These are phyloP conservation scores for Physeter macrocephalus DNA, from an alignment of 2,113 vertebrate species.

Conservation along the genomic window DNA sequence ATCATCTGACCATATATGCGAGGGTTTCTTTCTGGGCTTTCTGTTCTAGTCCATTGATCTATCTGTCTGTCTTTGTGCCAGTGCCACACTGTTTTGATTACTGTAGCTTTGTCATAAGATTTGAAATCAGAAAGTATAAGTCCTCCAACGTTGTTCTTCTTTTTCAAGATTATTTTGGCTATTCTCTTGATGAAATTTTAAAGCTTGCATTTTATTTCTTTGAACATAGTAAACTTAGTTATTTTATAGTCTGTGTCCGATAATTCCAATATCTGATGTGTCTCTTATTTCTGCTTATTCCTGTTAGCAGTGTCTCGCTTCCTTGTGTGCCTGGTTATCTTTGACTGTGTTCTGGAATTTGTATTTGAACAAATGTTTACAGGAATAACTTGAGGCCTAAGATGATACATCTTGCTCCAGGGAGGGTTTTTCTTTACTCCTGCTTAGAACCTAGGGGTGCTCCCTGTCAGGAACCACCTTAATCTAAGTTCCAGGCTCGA, in stretches of 20 bases:
- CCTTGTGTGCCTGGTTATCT: background rate
- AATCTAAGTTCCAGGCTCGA: accelerated
- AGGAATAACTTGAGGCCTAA: background rate
- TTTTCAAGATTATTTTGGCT: background rate
- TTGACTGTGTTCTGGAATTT: background rate
- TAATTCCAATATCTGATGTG: accelerated
- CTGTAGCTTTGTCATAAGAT: background rate
- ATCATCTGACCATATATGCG: accelerated
- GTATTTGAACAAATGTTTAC: background rate
- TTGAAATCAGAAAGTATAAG: background rate
- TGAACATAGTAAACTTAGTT: background rate
- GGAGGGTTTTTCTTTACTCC: background rate
- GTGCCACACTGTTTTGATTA: background rate
- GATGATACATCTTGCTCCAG: background rate
- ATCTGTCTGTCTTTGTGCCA: background rate
- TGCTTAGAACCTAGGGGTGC: too few relatives aligned
- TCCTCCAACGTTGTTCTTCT: background rate
- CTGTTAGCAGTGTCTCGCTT: background rate
- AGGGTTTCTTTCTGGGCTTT: background rate
- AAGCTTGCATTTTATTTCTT: background rate
- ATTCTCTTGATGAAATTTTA: background rate
- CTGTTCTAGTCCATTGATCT: accelerated
- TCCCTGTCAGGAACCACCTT: background rate
- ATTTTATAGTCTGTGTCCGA: background rate
- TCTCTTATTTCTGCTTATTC: background rate